Percentiles rank a stretch among this genome's conserved stretches.
Conservation (phyloP, 2,113 vertebrate species). For the Phycodurus eques region DNA sequence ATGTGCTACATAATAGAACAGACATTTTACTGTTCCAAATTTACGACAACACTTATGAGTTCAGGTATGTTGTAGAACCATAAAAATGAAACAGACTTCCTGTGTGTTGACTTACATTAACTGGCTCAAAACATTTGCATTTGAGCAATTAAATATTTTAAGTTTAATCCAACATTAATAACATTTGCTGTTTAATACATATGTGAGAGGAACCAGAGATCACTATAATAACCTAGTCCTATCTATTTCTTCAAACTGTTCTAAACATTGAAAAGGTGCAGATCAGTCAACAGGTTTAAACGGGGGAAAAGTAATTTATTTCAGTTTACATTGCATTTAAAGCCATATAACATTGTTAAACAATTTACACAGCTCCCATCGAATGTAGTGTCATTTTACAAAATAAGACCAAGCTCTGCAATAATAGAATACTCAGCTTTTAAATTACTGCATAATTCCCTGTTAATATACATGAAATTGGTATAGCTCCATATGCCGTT, state of each 20-base stretch:
- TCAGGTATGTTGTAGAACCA: no score
- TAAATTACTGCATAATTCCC: slow-evolving; percentile 74
- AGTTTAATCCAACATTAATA: no score
- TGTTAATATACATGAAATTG: slow-evolving; percentile 70
- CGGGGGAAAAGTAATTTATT: slow-evolving; percentile 75
- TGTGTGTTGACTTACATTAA: no score
- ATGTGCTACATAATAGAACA: no score
- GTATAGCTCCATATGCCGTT: slow-evolving; percentile 71
- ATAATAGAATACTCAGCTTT: slow-evolving; percentile 76
- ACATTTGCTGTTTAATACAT: not conserved
- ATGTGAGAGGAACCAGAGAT: not conserved
- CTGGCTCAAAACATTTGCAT: no score
- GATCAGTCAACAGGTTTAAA: slow-evolving; percentile 27
- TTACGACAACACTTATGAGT: no score
- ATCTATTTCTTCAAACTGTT: no score
- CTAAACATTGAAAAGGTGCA: not conserved
- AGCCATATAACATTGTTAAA: slow-evolving; percentile 79
- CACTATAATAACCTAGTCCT: no score
- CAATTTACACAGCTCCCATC: slow-evolving; percentile 80
- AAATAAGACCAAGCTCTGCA: slow-evolving; percentile 92
- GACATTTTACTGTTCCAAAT: no score
- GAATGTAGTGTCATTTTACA: slow-evolving; percentile 84
- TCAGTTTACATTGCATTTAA: slow-evolving; percentile 81
- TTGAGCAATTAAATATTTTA: not conserved
- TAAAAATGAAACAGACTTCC: no score